Evolutionary conservation across 2,797 vertebrate species (phyloP).

Genomic region (Rhabdophis nuchalis): DNA sequence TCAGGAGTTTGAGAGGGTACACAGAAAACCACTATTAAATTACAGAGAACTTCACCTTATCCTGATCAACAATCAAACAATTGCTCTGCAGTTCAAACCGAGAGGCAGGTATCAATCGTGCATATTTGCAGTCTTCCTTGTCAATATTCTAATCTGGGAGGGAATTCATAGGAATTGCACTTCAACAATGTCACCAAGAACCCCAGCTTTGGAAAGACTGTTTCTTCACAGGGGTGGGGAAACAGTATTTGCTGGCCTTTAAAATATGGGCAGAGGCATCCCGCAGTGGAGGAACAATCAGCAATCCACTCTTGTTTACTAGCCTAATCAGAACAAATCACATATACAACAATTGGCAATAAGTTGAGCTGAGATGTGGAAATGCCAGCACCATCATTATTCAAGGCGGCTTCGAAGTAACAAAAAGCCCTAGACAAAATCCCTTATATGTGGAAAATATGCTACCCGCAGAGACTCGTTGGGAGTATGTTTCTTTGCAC

Average conservation of each 20-base stretch:
- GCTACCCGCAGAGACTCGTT: background rate
- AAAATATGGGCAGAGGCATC: background rate
- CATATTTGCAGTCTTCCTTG: background rate
- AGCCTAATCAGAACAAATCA: background rate
- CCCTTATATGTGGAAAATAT: background rate
- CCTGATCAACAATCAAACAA: background rate
- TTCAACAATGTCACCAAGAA: background rate
- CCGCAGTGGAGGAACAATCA: background rate
- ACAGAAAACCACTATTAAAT: background rate
- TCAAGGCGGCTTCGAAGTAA: background rate
- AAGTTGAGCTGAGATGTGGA: background rate
- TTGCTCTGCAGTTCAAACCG: background rate
- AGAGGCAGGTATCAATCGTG: background rate
- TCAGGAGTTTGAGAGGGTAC: background rate
- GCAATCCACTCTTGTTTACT: background rate
- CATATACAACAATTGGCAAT: background rate
- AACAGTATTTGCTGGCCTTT: background rate
- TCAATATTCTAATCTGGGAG: background rate
- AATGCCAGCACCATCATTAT: background rate
- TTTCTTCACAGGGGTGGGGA: background rate
- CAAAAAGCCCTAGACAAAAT: background rate
- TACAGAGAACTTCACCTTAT: background rate
- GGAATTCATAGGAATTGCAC: background rate
- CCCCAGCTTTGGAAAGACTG: background rate
- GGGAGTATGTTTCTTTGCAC: background rate